Percentiles rank a stretch among this genome's conserved stretches.
Conservation (phyloP, 2,888 invertebrate species). For the Julus scanicus region DNA sequence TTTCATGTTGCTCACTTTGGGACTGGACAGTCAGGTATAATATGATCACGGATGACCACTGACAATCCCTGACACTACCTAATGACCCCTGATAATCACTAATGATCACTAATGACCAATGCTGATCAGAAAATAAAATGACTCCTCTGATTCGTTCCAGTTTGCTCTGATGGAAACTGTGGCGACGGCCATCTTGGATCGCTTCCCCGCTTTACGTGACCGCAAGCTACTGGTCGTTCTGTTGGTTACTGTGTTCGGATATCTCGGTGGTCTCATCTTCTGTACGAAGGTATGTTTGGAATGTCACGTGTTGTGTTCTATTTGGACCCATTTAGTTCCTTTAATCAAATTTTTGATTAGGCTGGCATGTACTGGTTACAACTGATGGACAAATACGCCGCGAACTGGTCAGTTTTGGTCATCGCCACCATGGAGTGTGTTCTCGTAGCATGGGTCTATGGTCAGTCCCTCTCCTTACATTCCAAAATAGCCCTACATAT, state of each 20-base stretch:
- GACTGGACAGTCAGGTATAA: conserved; percentile 76
- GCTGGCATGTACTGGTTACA: conserved; percentile 69
- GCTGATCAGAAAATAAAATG: neutral
- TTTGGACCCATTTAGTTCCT: neutral
- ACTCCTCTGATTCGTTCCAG: conserved; percentile 60
- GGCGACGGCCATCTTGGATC: conserved; percentile 70
- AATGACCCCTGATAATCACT: too few relatives aligned
- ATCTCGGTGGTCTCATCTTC: conserved; percentile 65
- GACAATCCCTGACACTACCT: too few relatives aligned
- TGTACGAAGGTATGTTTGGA: conserved; percentile 60
- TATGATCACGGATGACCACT: too few relatives aligned
- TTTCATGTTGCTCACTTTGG: conserved; percentile 79
- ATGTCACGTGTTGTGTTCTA: too few relatives aligned
- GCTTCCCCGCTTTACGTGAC: conserved; percentile 67
- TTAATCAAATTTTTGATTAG: conserved; percentile 58
- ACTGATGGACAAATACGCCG: conserved; percentile 69
- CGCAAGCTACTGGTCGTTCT: conserved; percentile 65
- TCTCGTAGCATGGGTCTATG: conserved; percentile 70
- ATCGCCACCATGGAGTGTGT: conserved; percentile 72
- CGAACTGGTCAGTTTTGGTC: conserved; percentile 69
- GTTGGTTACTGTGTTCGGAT: conserved; percentile 64
- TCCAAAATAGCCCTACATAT: neutral
- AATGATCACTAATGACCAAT: neutral
- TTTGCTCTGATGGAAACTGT: conserved; percentile 70
- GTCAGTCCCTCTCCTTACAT: conserved; percentile 62